A percentile compares a stretch with the other conserved stretches of the same genome.
These are phyloP conservation scores for Geodia barretti DNA, from an alignment of 37 sponge, comb jelly and placozoan species.

Conservation along the genomic window DNA sequence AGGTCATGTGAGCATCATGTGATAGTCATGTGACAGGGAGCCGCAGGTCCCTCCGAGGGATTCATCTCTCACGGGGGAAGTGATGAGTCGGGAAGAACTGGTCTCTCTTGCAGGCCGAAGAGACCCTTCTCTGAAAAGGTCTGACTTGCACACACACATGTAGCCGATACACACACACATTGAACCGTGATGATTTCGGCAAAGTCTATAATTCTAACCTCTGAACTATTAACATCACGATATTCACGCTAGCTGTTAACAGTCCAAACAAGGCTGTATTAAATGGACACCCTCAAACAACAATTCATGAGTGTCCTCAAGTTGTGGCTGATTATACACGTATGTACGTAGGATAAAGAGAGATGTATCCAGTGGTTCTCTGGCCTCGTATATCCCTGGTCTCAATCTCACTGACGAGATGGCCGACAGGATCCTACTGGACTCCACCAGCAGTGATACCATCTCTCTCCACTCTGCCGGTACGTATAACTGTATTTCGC, in stretches of 20 bases:
- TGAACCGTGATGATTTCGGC: background rate
- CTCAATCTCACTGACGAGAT: background rate
- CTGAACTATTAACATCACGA: too few species aligned
- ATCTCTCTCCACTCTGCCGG: conserved; percentile 1
- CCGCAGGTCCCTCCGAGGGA: conserved; percentile 31
- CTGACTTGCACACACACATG: background rate
- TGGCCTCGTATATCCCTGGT: background rate
- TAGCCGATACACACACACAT: background rate
- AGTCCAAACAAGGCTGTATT: too few species aligned
- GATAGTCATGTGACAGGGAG: background rate
- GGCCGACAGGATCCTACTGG: conserved; percentile 8
- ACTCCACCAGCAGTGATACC: background rate
- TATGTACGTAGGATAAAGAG: too few species aligned
- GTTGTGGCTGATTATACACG: too few species aligned
- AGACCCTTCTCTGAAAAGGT: background rate
- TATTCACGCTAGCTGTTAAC: too few species aligned
- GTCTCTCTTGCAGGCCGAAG: conserved; percentile 52
- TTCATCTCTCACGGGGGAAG: conserved; percentile 29
- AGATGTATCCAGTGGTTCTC: too few species aligned
- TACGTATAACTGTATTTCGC: background rate
- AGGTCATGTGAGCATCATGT: conserved; percentile 9
- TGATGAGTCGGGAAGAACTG: conserved; percentile 20
- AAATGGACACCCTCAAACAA: too few species aligned
- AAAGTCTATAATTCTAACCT: too few species aligned
- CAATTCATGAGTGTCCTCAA: too few species aligned